A percentile compares a stretch with the other conserved stretches of the same genome.
Evolutionary conservation across 2,888 invertebrate genomes (phyloP).

Genomic region (Cerceris rybyensis): DNA sequence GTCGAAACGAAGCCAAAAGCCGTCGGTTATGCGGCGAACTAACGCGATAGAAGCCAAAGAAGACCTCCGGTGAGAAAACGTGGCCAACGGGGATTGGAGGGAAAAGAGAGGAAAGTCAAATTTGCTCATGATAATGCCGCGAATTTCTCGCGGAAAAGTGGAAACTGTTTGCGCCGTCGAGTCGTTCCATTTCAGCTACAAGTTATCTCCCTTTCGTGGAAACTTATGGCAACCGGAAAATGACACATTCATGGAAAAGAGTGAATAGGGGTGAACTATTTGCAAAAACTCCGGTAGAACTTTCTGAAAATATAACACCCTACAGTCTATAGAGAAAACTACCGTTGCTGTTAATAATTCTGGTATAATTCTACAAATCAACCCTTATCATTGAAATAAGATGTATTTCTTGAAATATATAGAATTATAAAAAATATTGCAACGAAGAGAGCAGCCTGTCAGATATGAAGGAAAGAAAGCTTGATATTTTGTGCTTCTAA

Average conservation of each 20-base stretch:
- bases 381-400: no score
- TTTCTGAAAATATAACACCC: background rate
- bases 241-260: background rate
- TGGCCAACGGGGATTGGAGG: constrained; percentile 15
- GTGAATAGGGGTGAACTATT: background rate
- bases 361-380: no score
- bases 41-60: constrained; percentile 18
- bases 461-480: no score
- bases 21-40: constrained; percentile 43
- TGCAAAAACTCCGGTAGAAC: background rate
- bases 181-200: constrained; percentile 23
- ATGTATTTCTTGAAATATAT: no score
- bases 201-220: constrained; percentile 13
- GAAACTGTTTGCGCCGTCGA: constrained; percentile 65
- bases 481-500: no score
- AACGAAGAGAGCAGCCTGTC: no score
- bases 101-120: constrained; percentile 71
- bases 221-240: constrained; percentile 19
- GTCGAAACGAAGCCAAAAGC: constrained; percentile 22
- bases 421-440: no score
- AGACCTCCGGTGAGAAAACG: constrained; percentile 19
- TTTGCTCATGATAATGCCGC: constrained; percentile 78
- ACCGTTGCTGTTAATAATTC: no score
- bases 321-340: background rate
- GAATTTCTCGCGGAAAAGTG: constrained; percentile 64